Conservation (phyloP, 2,888 invertebrate species). For the Conops quadrifasciatus region DNA sequence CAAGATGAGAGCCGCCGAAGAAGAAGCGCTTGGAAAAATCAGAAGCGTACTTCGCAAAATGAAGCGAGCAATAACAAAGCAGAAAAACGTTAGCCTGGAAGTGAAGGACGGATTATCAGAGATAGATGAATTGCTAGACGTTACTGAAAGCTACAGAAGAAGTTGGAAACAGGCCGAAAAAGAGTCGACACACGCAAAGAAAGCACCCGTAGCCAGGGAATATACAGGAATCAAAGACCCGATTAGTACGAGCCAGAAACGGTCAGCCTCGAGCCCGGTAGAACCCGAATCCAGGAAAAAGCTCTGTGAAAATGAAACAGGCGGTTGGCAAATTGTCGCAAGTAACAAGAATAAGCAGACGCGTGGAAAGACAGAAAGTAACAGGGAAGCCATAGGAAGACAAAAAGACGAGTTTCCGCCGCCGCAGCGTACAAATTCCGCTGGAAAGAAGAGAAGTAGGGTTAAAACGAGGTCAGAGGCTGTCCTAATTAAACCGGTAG, state of each 20-base stretch:
- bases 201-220: background rate
- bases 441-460: background rate
- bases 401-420: too few species aligned
- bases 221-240: background rate
- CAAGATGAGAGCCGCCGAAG: slow-evolving; percentile 4
- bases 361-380: background rate
- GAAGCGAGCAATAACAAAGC: background rate
- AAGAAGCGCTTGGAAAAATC: background rate
- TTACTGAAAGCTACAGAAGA: background rate
- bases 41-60: background rate
- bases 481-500: too few species aligned
- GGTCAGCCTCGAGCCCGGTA: background rate
- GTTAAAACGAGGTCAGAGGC: background rate
- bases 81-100: slow-evolving; percentile 3
- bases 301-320: background rate
- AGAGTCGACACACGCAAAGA: background rate
- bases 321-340: background rate
- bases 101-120: slow-evolving; percentile 2
- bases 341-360: background rate
- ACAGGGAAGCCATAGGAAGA: background rate
- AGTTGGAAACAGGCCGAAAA: slow-evolving; percentile 6
- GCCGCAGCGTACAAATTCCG: background rate
- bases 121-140: background rate
- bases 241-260: background rate
- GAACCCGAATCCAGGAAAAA: background rate